Evolutionary conservation across 2,888 invertebrate species (phyloP), one percentile per base, ranked within the genome.

Genomic region (Odontocerum albicorne): DNA sequence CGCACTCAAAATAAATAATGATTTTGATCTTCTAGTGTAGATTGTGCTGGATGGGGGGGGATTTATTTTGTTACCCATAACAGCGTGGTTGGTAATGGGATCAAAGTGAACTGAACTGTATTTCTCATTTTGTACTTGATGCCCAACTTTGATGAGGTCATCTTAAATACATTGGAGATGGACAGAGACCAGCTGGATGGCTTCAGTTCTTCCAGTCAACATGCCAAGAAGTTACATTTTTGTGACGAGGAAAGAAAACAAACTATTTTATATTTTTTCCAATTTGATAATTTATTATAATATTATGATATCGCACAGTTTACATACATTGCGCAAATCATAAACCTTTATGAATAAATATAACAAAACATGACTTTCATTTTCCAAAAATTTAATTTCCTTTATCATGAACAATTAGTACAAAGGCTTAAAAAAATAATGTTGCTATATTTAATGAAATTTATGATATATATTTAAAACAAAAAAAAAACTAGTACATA

Each of bases 361-460:
- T 47, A 47, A 32, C 16, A 44, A 27, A 36, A 51, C 33, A 44
- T 31, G 44, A 31, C 44, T 13, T 31, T 44, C 44, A 4, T 33
- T 46, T 6, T 35, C 19, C 27, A 27, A 13, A 35, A 46, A 46
- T 46, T 44, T 31, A 46, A 46, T 46, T 44, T 44, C 15, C 31
- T 31, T 49, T n/a, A n/a, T 43, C 21, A 36, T 15, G 36, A 31
- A 52, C 42, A 45, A 52, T 43, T 52, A 43, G 38, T 43, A 54
- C 49, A 54, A 49, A 49, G 49, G 55, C 43, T 55, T 55, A 49
- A 54, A 51, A n/a, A 52, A 54, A 47, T 46, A 47, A 54, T 42
- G 42, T 39, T 40, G 35, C 8, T 10, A 33, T 42, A 43, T 33
- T 45, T 35, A 36, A 46, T 35, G 31, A 27, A 35, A 35, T 44